Evolutionary conservation across 2,113 vertebrate genomes (phyloP).

Genomic region (Delphinapterus leucas): DNA sequence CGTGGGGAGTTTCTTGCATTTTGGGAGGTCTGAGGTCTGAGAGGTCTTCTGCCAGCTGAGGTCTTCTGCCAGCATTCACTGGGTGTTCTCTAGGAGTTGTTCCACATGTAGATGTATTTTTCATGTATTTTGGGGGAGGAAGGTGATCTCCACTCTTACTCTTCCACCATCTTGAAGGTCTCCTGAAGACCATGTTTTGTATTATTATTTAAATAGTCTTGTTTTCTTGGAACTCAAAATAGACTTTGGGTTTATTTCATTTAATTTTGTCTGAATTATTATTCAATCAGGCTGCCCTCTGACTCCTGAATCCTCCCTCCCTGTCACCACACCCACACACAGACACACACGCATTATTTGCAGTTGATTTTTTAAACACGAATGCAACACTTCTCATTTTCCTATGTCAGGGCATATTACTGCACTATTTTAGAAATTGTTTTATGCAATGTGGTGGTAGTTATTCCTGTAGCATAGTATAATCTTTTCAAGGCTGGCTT

Average conservation of each 20-base stretch:
- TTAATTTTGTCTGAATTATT: background rate
- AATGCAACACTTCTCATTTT: background rate
- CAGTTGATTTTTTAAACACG: background rate
- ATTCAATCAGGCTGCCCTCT: background rate
- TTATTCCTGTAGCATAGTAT: background rate
- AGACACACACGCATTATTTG: background rate
- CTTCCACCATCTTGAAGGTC: background rate
- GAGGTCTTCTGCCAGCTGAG: no score
- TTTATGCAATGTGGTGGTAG: background rate
- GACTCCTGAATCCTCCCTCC: fast-evolving
- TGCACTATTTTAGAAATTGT: background rate
- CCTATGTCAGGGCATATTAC: background rate
- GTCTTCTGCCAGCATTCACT: no score
- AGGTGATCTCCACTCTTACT: no score
- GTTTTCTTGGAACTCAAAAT: background rate
- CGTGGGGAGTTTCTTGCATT: no score
- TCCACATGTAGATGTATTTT: no score
- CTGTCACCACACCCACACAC: background rate
- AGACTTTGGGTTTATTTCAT: background rate
- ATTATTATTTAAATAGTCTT: background rate
- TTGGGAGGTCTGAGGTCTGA: no score
- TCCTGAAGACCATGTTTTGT: background rate
- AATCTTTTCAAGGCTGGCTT: background rate
- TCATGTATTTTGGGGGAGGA: no score
- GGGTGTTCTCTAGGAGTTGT: no score